Conservation (phyloP, 30 jellyfish, hydroid and myxozoan species). For the Aurelia aurita complex sp. Pacific region DNA sequence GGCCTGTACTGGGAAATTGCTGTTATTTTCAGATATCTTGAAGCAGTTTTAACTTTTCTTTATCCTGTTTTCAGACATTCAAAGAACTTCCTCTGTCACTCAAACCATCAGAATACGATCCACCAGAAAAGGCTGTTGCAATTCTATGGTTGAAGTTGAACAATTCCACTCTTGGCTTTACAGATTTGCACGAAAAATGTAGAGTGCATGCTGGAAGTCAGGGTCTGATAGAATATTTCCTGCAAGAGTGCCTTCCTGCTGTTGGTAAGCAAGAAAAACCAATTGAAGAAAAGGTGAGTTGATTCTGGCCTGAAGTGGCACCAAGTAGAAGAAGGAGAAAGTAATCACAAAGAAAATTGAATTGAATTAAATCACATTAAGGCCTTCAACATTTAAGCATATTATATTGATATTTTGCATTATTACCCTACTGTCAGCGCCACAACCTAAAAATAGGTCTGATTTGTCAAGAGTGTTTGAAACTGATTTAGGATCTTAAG, state of each 20-base stretch:
- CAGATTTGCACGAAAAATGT: constrained; percentile 42
- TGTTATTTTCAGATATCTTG: too few relatives aligned
- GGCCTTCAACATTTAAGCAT: too few relatives aligned
- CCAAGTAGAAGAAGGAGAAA: not conserved
- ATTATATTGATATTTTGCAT: too few relatives aligned
- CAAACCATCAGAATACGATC: not conserved
- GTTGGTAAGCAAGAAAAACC: constrained; percentile 23
- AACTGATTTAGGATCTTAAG: too few relatives aligned
- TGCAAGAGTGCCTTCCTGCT: constrained; percentile 40
- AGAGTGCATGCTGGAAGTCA: constrained; percentile 48
- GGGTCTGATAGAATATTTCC: constrained; percentile 39
- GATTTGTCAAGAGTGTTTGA: too few relatives aligned
- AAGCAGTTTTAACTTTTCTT: too few relatives aligned
- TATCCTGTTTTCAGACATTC: constrained; percentile 8
- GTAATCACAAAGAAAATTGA: too few relatives aligned
- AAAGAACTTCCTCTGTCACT: constrained; percentile 6
- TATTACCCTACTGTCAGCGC: too few relatives aligned
- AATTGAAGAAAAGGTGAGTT: constrained; percentile 11
- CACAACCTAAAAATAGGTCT: too few relatives aligned
- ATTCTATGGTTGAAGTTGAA: constrained; percentile 38
- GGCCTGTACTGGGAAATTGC: too few relatives aligned
- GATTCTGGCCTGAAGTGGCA: not conserved
- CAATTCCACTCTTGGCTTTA: constrained; percentile 25
- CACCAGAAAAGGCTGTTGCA: constrained; percentile 44
- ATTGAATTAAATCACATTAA: too few relatives aligned